These are phyloP conservation scores for Lasioglossum lativentre DNA, from an alignment of 2,888 invertebrate species.

Conservation along the genomic window DNA sequence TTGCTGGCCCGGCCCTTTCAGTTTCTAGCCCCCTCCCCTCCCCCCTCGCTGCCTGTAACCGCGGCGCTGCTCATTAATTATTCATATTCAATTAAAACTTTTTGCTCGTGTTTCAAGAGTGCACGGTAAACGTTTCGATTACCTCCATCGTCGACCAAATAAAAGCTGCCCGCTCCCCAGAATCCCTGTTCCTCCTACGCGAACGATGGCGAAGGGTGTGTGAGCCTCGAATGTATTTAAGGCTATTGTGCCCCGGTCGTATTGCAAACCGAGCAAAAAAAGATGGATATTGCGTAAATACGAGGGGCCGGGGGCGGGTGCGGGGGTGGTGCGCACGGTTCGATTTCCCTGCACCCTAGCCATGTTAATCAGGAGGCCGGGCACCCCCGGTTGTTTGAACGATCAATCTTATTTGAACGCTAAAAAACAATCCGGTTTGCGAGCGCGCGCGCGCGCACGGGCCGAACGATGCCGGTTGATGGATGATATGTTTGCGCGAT, in stretches of 20 bases:
- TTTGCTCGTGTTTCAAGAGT: conserved; percentile 52
- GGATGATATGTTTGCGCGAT: conserved; percentile 7
- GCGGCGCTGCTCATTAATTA: conserved; percentile 60
- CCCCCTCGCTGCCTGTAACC: background rate
- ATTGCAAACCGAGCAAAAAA: conserved; percentile 29
- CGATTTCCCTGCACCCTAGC: conserved; percentile 20
- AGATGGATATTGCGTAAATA: conserved; percentile 62
- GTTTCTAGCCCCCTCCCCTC: conserved; percentile 2
- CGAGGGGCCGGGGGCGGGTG: conserved; percentile 1
- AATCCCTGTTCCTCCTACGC: background rate
- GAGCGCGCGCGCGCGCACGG: background rate
- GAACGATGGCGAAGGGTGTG: conserved; percentile 28
- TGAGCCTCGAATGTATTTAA: conserved; percentile 39
- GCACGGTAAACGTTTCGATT: conserved; percentile 65
- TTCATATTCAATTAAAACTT: conserved; percentile 71
- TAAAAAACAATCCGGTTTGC: conserved; percentile 22
- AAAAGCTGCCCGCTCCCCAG: conserved; percentile 29
- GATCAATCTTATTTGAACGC: conserved; percentile 34
- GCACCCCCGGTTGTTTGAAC: conserved; percentile 26
- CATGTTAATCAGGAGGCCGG: conserved; percentile 52
- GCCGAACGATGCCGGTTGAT: conserved; percentile 1
- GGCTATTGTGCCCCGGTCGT: conserved; percentile 52
- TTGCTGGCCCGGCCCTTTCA: conserved; percentile 19
- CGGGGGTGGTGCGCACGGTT: conserved; percentile 4
- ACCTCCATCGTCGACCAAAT: conserved; percentile 52